phyloP scores from a whole-genome alignment of 2,113 vertebrate species.

The Vanacampus margaritifer region DNA sequence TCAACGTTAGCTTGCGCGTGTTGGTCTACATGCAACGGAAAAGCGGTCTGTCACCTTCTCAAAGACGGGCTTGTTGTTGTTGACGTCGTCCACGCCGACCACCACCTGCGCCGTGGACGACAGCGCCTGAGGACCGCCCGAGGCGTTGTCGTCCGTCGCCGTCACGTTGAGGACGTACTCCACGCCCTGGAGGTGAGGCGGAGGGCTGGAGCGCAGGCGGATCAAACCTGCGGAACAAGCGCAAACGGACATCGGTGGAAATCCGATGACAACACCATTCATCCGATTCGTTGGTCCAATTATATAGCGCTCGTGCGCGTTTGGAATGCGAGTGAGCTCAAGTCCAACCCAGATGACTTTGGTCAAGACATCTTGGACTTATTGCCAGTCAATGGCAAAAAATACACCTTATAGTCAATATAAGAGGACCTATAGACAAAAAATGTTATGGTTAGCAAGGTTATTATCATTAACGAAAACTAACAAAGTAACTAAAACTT shows the following conservation, averaged over 20 bases:
- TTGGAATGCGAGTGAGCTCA: no score
- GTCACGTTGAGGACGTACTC: conserved; percentile 83
- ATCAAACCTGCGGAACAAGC: conserved; percentile 73
- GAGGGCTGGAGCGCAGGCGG: conserved; percentile 79
- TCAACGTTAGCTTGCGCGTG: no score
- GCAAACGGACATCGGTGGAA: conserved; percentile 1
- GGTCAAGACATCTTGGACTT: no score
- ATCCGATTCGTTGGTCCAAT: neutral
- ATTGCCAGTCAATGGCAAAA: no score
- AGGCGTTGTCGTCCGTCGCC: conserved; percentile 82
- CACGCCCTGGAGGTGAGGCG: conserved; percentile 80
- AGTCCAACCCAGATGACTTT: no score
- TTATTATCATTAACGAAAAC: no score
- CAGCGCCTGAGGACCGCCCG: conserved; percentile 78
- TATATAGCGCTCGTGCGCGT: neutral
- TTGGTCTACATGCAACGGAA: no score
- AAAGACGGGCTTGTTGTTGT: conserved; percentile 88
- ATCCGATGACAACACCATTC: neutral
- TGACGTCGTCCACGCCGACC: conserved; percentile 83
- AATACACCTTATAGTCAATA: no score
- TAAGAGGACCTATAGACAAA: no score
- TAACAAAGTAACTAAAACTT: no score
- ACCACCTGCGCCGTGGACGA: conserved; percentile 78
- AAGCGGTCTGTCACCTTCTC: conserved; percentile 72
- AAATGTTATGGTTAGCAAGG: no score